Conservation (phyloP, 2,888 invertebrate species). For the Lasioglossum leucozonium region DNA sequence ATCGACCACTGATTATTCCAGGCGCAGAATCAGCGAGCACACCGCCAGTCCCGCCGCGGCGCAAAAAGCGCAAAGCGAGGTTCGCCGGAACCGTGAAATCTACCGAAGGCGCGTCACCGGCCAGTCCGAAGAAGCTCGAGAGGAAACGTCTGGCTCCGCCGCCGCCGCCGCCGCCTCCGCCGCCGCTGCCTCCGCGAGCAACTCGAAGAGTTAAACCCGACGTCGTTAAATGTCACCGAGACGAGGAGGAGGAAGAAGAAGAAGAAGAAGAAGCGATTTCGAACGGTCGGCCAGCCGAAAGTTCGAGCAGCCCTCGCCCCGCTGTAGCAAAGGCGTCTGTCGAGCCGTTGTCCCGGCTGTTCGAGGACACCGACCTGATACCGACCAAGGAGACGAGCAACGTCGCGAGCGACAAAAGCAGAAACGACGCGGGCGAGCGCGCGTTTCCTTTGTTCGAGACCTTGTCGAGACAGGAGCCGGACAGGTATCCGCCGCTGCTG, state of each 20-base stretch:
- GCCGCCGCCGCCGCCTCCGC: constrained; percentile 63
- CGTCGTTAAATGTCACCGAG: constrained; percentile 1
- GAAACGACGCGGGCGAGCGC: background rate
- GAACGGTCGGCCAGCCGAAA: no score
- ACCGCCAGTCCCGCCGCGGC: constrained; percentile 82
- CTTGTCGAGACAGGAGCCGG: constrained; percentile 23
- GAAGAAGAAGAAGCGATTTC: constrained; percentile 5
- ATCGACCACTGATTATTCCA: constrained; percentile 48
- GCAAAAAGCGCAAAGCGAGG: constrained; percentile 77
- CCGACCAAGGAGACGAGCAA: constrained; percentile 9
- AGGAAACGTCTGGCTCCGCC: constrained; percentile 66
- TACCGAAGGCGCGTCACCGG: constrained; percentile 33
- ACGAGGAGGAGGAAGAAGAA: background rate
- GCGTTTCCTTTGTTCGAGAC: constrained; percentile 24
- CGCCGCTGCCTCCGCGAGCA: constrained; percentile 60
- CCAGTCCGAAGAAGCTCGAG: constrained; percentile 39
- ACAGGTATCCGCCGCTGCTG: constrained; percentile 76
- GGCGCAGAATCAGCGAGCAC: constrained; percentile 52
- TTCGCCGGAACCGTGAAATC: constrained; percentile 42
- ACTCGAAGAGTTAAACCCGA: constrained; percentile 47
- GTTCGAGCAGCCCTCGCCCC: background rate
- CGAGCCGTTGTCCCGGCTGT: background rate
- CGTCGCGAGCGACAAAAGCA: background rate
- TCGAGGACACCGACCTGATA: constrained; percentile 20
- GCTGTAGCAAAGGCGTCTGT: background rate